Evolutionary conservation across 2,888 invertebrate species (phyloP).

Genomic region (Girardia tigrina): DNA sequence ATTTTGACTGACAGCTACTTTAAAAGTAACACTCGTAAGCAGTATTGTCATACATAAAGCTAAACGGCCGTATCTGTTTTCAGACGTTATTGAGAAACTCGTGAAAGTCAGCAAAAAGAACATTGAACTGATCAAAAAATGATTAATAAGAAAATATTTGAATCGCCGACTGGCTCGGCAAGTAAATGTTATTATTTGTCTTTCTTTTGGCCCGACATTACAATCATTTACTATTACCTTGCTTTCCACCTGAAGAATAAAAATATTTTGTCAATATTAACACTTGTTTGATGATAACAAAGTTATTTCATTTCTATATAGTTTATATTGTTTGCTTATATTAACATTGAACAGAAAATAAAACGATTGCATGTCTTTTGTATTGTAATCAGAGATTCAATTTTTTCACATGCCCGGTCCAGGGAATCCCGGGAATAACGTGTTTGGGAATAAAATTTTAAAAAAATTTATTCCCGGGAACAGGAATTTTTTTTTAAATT

Average conservation of each 20-base stretch:
- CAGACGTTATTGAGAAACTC: neutral
- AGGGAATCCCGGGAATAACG: too few relatives aligned
- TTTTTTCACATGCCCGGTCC: too few relatives aligned
- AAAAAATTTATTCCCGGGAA: too few relatives aligned
- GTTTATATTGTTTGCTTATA: too few relatives aligned
- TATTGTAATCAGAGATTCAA: too few relatives aligned
- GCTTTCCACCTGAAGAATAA: neutral
- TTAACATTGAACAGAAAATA: too few relatives aligned
- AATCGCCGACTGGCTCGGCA: constrained; percentile 15
- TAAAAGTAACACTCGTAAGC: neutral
- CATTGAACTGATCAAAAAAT: constrained; percentile 13
- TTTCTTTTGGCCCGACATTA: neutral
- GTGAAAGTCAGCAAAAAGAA: neutral
- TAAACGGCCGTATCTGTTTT: neutral
- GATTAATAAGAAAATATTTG: constrained; percentile 18
- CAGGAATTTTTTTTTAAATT: too few relatives aligned
- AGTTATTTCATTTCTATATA: too few relatives aligned
- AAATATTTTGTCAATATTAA: too few relatives aligned
- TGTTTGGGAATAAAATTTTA: too few relatives aligned
- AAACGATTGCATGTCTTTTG: too few relatives aligned
- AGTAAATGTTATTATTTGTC: neutral
- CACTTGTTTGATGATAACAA: too few relatives aligned
- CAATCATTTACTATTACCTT: neutral
- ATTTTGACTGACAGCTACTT: neutral
- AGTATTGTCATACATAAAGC: neutral